Conservation (phyloP, 2,113 vertebrate genomes). For the Psammodynastes pulverulentus region DNA sequence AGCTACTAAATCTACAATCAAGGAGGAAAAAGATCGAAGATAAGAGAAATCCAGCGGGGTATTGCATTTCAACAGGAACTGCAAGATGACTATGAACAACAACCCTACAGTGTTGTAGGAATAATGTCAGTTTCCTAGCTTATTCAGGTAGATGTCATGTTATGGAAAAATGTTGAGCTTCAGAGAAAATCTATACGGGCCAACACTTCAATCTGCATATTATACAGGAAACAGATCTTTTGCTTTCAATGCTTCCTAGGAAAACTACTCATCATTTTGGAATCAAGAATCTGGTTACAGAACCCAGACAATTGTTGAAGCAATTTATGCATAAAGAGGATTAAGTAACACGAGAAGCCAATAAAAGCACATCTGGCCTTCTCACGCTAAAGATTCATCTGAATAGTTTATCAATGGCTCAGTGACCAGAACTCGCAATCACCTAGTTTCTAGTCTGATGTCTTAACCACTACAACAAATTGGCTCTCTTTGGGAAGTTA, state of each 20-base stretch:
- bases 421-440: not conserved
- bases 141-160: not conserved
- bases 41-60: slow-evolving; percentile 30
- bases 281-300: not conserved
- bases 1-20: slow-evolving; percentile 29
- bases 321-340: not conserved
- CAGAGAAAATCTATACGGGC: not conserved
- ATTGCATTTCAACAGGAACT: slow-evolving; percentile 52
- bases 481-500: not conserved
- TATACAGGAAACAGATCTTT: not conserved
- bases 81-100: slow-evolving; percentile 47
- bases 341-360: not conserved
- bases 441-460: not conserved
- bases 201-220: not conserved
- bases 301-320: not conserved
- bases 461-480: not conserved
- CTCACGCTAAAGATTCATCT: not conserved
- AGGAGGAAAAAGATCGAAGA: slow-evolving; percentile 48
- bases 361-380: not conserved
- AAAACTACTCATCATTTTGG: not conserved
- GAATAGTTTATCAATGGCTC: not conserved
- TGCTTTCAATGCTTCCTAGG: not conserved
- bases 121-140: not conserved
- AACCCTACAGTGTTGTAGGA: not conserved
- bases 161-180: not conserved